A percentile compares a stretch with the other conserved stretches of the same genome.
phyloP scores from a whole-genome alignment of 2,113 vertebrate species.

The Sorex fumeus region DNA sequence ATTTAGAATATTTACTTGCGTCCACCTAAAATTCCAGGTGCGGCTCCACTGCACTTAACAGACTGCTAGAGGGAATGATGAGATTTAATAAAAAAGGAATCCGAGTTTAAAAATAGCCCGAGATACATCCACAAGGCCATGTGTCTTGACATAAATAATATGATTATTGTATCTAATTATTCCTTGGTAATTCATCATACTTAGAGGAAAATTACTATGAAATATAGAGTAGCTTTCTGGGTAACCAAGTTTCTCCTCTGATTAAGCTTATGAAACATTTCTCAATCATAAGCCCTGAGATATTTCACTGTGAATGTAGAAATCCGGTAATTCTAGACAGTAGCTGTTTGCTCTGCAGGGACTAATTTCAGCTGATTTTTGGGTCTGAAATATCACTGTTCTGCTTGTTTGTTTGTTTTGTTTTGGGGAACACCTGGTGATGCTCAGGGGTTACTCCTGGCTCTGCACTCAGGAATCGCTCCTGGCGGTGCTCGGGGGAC shows the following conservation, averaged over 20 bases:
- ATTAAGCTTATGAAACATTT: slow-evolving; percentile 81
- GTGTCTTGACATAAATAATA: slow-evolving; percentile 73
- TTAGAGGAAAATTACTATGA: slow-evolving; percentile 81
- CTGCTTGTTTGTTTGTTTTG: no score
- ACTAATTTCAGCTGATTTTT: slow-evolving; percentile 49
- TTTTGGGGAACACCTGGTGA: no score
- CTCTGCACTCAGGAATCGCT: no score
- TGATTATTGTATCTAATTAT: slow-evolving; percentile 82
- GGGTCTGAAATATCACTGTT: slow-evolving; percentile 77
- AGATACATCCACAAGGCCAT: slow-evolving; percentile 66
- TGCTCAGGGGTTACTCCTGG: no score
- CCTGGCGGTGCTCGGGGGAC: no score
- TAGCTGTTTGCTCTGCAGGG: slow-evolving; percentile 62
- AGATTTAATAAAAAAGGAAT: slow-evolving; percentile 28
- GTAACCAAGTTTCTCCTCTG: slow-evolving; percentile 79
- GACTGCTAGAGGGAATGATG: neutral
- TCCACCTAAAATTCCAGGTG: neutral
- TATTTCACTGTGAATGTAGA: slow-evolving; percentile 58
- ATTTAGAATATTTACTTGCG: neutral
- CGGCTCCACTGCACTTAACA: neutral
- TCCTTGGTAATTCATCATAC: slow-evolving; percentile 70
- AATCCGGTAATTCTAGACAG: slow-evolving; percentile 56
- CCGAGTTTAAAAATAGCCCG: slow-evolving; percentile 51
- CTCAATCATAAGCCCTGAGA: slow-evolving; percentile 74
- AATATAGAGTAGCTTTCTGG: slow-evolving; percentile 81